Evolutionary conservation across 2,797 vertebrate genomes (phyloP).

Genomic region (Sphenodon punctatus): DNA sequence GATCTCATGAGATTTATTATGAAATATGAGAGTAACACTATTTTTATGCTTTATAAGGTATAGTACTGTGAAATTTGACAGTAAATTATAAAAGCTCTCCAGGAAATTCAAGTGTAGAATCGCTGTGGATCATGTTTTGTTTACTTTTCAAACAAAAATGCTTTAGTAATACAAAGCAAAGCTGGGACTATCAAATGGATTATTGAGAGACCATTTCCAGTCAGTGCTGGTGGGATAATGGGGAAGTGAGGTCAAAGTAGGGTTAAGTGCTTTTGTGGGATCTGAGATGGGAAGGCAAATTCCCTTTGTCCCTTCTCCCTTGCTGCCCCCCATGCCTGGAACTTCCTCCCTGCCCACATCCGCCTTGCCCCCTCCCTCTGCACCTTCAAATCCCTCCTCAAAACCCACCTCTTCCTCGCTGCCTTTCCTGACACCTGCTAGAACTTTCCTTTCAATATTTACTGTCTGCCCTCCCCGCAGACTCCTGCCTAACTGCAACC

Average conservation of each 20-base stretch:
- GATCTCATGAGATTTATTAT: rapidly evolving
- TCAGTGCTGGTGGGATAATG: background rate
- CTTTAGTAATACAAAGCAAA: background rate
- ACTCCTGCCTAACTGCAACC: no score
- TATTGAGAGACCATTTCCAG: background rate
- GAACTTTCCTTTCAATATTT: no score
- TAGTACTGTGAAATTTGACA: background rate
- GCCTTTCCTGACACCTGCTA: no score
- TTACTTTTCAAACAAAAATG: background rate
- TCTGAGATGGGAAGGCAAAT: background rate
- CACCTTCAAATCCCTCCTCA: no score
- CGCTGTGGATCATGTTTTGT: background rate
- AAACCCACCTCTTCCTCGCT: no score
- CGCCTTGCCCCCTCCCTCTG: no score
- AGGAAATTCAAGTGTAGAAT: slow-evolving; percentile 3
- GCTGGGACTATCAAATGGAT: background rate
- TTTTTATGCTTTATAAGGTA: background rate
- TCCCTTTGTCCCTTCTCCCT: no score
- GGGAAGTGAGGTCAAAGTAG: background rate
- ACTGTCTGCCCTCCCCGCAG: no score
- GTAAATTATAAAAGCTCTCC: background rate
- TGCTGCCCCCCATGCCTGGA: no score
- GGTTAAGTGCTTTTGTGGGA: rapidly evolving
- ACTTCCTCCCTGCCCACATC: no score
- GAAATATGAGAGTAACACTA: background rate